Percentiles rank a stretch among this genome's conserved stretches.
Conservation (phyloP, 2,797 vertebrate genomes). For the Peromyscus eremicus region DNA sequence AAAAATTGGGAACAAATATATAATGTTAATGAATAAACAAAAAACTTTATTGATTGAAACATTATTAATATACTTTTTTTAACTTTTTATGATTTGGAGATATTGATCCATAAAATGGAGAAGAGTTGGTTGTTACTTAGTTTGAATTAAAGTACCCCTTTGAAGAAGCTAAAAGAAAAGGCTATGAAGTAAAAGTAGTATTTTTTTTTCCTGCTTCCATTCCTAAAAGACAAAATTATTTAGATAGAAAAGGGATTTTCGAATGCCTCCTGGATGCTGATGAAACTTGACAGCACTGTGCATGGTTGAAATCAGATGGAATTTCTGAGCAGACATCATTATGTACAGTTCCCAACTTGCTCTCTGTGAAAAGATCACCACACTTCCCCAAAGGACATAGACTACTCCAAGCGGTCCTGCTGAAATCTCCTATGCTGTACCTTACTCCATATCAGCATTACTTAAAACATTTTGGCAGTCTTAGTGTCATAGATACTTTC, state of each 20-base stretch:
- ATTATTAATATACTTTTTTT: neutral
- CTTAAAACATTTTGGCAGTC: neutral
- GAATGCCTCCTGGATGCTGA: neutral
- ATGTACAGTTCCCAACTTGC: neutral
- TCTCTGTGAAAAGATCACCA: neutral
- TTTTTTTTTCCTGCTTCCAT: neutral
- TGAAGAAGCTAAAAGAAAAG: neutral
- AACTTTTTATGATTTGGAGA: neutral
- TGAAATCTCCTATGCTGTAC: neutral
- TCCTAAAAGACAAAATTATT: neutral
- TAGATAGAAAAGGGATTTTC: neutral
- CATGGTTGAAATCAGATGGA: neutral
- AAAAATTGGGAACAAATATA: neutral
- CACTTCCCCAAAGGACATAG: neutral
- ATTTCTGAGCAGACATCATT: slow-evolving; percentile 41
- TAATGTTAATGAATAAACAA: neutral
- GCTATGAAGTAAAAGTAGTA: neutral
- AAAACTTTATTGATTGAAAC: neutral
- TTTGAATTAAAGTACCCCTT: neutral
- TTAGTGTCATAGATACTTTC: neutral
- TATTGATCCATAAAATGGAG: neutral
- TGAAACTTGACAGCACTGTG: slow-evolving; percentile 52
- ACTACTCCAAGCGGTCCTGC: neutral
- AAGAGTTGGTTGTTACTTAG: neutral
- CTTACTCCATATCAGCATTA: neutral